Evolutionary conservation across 2,888 invertebrate species (phyloP), one percentile per base, ranked within the genome.

Genomic region (Subacronicta megacephala): DNA sequence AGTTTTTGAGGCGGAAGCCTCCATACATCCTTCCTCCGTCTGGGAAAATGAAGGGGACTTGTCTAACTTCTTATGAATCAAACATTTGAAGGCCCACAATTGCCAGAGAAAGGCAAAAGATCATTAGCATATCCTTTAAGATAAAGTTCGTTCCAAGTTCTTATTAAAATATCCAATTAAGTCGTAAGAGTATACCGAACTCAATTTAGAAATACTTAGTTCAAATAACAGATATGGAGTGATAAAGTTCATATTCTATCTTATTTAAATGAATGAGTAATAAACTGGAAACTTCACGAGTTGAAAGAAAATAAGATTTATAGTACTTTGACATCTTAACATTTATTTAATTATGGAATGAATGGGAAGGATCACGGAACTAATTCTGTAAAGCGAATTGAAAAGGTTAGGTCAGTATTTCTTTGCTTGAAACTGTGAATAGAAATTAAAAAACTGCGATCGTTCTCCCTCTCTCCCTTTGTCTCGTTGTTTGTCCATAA

Each of bases 191-290:
- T 52, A n/a, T 35, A 40, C 55, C 9, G 33, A 66, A 62, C 46
- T 66, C 33, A 51, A 58, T 55, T 52, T 7, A 26, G 26, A 9
- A 3, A 38, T 46, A 31, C 31, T n/a, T 31, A 47, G 35, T 51
- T 64, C 36, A 54, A 64, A 54, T 57, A 54, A 56, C 41, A 49
- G 53, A 56, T 57, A 17, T 54, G 16, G 55, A 65, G 43, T 31
- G 46, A 47, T 65, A 50, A 53, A 56, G 43, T 65, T 61, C 12
- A n/a, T 41, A 36, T 49, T 49, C 41, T 43, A 47, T 59, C 52
- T 57, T 45, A 41, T 46, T 43, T 26, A 40, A 10, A 63, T 57
- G 47, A 35, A 59, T 52, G n/a, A 52, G 33, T 38, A 37, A 45
- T 51, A 52, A 47, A 61, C 31, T 52, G 16, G 33, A 33, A 62